phyloP scores from a whole-genome alignment of 2,888 invertebrate species.

The Tyria jacobaeae region DNA sequence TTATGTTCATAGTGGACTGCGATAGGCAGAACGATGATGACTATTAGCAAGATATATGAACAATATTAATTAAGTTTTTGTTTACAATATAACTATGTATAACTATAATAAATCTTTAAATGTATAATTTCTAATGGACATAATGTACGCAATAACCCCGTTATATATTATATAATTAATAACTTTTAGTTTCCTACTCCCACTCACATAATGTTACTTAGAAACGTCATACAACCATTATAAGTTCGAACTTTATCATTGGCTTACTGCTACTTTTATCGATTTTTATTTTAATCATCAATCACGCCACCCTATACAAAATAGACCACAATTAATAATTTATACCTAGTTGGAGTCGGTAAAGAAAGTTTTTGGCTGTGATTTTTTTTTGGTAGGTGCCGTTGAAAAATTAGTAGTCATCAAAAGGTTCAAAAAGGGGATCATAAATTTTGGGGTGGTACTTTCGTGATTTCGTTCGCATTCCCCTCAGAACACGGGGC shows the following conservation, averaged over 20 bases:
- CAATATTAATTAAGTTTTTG: neutral
- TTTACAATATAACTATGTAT: neutral
- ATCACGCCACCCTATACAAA: constrained; percentile 48
- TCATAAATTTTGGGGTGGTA: constrained; percentile 79
- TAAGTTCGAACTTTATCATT: constrained; percentile 25
- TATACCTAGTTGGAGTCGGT: constrained; percentile 53
- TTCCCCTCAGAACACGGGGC: constrained; percentile 75
- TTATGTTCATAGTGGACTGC: no score
- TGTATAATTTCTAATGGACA: neutral
- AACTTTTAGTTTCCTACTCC: neutral
- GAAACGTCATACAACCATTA: constrained; percentile 9
- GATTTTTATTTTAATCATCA: constrained; percentile 43
- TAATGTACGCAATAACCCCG: neutral
- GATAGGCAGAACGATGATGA: no score
- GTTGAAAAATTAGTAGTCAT: constrained; percentile 80
- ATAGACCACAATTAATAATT: constrained; percentile 59
- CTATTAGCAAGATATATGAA: no score
- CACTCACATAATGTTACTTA: neutral
- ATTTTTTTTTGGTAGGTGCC: constrained; percentile 60
- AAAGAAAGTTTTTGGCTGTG: constrained; percentile 59
- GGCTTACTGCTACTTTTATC: constrained; percentile 44
- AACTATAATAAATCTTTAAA: neutral
- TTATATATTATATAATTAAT: neutral
- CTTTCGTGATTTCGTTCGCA: constrained; percentile 76
- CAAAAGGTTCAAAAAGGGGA: constrained; percentile 70